Conservation (phyloP, 2,113 vertebrate genomes). For the Canis aureus region DNA sequence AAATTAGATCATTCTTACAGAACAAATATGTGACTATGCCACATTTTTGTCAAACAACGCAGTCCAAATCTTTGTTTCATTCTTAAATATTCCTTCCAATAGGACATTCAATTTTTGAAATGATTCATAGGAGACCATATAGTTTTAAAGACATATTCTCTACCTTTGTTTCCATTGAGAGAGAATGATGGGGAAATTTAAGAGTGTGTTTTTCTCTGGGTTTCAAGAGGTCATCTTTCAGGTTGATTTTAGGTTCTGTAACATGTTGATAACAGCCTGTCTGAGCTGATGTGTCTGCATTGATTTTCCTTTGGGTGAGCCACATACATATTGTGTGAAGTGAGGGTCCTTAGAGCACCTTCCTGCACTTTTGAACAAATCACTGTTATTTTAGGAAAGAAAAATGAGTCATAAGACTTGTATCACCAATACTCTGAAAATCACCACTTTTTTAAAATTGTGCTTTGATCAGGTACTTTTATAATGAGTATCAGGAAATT, state of each 20-base stretch:
- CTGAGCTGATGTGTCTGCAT: slow-evolving; percentile 82
- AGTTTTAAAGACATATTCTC: slow-evolving; percentile 74
- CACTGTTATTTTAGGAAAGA: neutral
- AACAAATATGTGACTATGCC: slow-evolving; percentile 39
- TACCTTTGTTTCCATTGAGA: slow-evolving; percentile 77
- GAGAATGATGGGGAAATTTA: slow-evolving; percentile 78
- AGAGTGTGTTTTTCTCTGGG: slow-evolving; percentile 79
- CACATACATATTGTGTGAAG: slow-evolving; percentile 67
- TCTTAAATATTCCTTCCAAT: slow-evolving; percentile 78
- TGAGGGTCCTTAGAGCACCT: slow-evolving; percentile 43
- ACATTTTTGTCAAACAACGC: slow-evolving; percentile 65
- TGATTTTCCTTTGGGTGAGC: slow-evolving; percentile 76
- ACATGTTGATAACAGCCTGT: slow-evolving; percentile 86
- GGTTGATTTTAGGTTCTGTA: slow-evolving; percentile 85
- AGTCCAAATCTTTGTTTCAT: slow-evolving; percentile 77
- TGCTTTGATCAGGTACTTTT: neutral
- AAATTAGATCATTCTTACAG: slow-evolving; percentile 77
- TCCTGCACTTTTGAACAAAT: slow-evolving; percentile 61
- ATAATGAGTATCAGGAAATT: neutral
- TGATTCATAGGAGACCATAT: slow-evolving; percentile 73
- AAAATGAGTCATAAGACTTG: neutral
- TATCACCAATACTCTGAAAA: slow-evolving; percentile 1
- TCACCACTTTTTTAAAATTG: slow-evolving; percentile 21
- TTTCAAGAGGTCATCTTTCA: slow-evolving; percentile 84
- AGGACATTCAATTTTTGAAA: slow-evolving; percentile 80